These are phyloP conservation scores for Ectemnius cavifrons DNA, from an alignment of 2,888 invertebrate genomes.

Conservation along the genomic window DNA sequence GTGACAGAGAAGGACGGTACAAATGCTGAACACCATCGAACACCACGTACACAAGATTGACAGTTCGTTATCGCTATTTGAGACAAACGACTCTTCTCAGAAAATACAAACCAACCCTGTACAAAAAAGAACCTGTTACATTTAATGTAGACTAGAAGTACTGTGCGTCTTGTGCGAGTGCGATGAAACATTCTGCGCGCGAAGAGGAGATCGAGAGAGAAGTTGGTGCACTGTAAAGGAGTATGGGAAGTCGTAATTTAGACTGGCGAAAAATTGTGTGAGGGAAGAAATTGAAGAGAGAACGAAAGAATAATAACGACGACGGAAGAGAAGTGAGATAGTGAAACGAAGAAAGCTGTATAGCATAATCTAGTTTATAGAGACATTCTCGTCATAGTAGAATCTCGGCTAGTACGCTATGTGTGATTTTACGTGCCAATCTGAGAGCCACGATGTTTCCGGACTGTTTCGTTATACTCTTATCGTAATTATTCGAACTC, in stretches of 20 bases:
- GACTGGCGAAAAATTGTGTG: neutral
- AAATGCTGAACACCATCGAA: slow-evolving; percentile 13
- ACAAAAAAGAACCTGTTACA: slow-evolving; percentile 49
- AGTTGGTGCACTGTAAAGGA: no score
- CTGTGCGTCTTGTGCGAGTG: slow-evolving; percentile 29
- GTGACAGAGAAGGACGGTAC: neutral
- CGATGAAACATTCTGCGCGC: slow-evolving; percentile 26
- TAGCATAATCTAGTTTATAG: neutral
- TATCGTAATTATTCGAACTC: slow-evolving; percentile 12
- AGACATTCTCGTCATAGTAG: slow-evolving; percentile 1
- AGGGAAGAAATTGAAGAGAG: neutral
- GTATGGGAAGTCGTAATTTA: neutral
- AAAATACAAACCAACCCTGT: slow-evolving; percentile 34
- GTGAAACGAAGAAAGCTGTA: neutral
- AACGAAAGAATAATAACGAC: neutral
- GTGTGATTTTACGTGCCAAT: slow-evolving; percentile 54
- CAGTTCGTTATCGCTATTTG: slow-evolving; percentile 36
- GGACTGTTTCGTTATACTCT: slow-evolving; percentile 21
- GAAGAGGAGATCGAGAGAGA: slow-evolving; percentile 3
- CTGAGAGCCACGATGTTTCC: slow-evolving; percentile 21
- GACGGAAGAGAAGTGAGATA: neutral
- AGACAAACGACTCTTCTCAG: slow-evolving; percentile 35
- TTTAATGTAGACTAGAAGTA: slow-evolving; percentile 41
- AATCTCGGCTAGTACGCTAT: slow-evolving; percentile 2
- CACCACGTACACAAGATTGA: slow-evolving; percentile 31